A percentile compares a stretch with the other conserved stretches of the same genome.
These are phyloP conservation scores for Acanthisitta chloris DNA, from an alignment of 2,113 vertebrate genomes.

Conservation along the genomic window DNA sequence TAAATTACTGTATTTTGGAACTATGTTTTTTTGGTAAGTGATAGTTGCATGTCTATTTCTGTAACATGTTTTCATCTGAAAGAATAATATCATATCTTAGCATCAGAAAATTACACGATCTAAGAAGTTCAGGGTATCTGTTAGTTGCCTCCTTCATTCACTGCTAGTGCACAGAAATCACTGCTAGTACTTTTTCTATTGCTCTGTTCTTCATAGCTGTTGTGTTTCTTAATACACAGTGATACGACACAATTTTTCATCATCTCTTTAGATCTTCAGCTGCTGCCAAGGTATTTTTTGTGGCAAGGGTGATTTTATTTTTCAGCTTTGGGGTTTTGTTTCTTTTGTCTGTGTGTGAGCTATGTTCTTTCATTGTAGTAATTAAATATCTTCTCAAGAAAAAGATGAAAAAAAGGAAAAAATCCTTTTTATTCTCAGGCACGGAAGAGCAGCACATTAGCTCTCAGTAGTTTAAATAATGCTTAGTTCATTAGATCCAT, in stretches of 20 bases:
- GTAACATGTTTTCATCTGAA: background rate
- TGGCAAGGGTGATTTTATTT: background rate
- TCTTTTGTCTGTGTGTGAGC: background rate
- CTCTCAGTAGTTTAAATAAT: background rate
- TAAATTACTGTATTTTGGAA: background rate
- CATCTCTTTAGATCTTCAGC: background rate
- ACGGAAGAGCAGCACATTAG: background rate
- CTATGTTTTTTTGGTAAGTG: background rate
- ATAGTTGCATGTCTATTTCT: background rate
- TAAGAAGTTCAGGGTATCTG: background rate
- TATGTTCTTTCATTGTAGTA: background rate
- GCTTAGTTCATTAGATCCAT: background rate
- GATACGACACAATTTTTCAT: background rate
- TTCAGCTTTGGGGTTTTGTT: background rate
- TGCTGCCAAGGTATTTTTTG: background rate
- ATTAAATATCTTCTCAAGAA: background rate
- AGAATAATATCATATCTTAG: background rate
- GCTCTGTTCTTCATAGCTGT: background rate
- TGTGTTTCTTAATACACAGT: background rate
- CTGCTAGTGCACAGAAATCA: background rate
- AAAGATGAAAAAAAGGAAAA: background rate
- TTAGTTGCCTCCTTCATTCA: background rate
- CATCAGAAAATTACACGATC: background rate
- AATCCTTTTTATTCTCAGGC: fast-evolving
- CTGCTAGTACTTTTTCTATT: background rate